phyloP scores from a whole-genome alignment of 2,888 invertebrate genomes.

The Drosophila macrospina region DNA sequence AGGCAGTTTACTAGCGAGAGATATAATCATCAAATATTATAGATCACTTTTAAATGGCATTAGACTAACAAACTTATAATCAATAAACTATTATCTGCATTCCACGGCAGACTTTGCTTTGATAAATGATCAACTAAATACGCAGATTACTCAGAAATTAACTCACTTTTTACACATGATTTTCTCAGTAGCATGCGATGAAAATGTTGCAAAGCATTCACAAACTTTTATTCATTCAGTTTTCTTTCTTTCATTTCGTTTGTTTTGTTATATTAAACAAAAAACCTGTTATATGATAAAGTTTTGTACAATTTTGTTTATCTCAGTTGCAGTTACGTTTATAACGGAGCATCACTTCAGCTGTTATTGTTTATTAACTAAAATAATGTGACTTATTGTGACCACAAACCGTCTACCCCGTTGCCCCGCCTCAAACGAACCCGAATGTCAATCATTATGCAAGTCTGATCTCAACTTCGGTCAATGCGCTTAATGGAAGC shows the following conservation, averaged over 20 bases:
- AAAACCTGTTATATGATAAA: constrained; percentile 60
- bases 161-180: constrained; percentile 45
- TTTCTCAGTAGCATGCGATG: constrained; percentile 21
- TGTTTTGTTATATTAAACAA: constrained; percentile 28
- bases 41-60: no score
- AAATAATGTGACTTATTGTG: constrained; percentile 46
- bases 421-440: constrained; percentile 13
- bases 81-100: constrained; percentile 4
- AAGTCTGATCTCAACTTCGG: constrained; percentile 59
- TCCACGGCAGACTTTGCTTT: background rate
- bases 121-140: constrained; percentile 20
- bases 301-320: constrained; percentile 66
- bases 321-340: constrained; percentile 56
- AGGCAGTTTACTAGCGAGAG: background rate
- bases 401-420: constrained; percentile 5
- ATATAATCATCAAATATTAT: no score
- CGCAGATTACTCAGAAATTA: constrained; percentile 9
- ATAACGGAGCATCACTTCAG: constrained; percentile 62
- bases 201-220: constrained; percentile 35
- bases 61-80: constrained; percentile 4
- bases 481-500: constrained; percentile 64
- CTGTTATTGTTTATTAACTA: constrained; percentile 70
- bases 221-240: constrained; percentile 38
- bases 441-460: constrained; percentile 75
- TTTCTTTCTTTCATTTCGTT: constrained; percentile 16